Conservation (phyloP, 1,140 invertebrate species). For the Subanguina moxae region DNA sequence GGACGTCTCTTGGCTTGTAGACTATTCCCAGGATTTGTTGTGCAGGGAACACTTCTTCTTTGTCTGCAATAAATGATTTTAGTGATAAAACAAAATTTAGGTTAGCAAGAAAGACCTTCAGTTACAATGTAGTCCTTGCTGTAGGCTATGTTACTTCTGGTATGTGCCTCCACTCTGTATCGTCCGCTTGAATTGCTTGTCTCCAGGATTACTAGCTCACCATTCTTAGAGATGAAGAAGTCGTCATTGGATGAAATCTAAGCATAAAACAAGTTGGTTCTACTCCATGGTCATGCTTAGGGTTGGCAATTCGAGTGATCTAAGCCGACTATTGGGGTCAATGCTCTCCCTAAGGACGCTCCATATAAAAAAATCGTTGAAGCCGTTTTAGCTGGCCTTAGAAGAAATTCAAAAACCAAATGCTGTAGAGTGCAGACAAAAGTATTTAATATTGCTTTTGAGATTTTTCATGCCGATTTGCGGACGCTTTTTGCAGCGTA, state of each 20-base stretch:
- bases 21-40: background rate
- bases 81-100: background rate
- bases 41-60: background rate
- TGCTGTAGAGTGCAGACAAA: too few species aligned
- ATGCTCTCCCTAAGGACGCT: too few species aligned
- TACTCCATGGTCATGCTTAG: background rate
- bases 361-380: too few species aligned
- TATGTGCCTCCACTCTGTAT: background rate
- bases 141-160: background rate
- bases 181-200: background rate
- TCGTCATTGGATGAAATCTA: background rate
- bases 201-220: constrained; percentile 7
- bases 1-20: background rate
- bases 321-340: background rate
- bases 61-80: background rate
- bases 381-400: too few species aligned
- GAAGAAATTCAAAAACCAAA: too few species aligned
- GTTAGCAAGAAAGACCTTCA: background rate
- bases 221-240: constrained; percentile 5
- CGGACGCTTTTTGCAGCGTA: too few species aligned
- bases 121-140: background rate
- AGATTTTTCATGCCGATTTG: too few species aligned
- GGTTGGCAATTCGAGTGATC: background rate
- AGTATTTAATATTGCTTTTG: too few species aligned
- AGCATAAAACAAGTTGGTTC: background rate